phyloP scores from a whole-genome alignment of 2,888 invertebrate species.

The Beris morrisii region DNA sequence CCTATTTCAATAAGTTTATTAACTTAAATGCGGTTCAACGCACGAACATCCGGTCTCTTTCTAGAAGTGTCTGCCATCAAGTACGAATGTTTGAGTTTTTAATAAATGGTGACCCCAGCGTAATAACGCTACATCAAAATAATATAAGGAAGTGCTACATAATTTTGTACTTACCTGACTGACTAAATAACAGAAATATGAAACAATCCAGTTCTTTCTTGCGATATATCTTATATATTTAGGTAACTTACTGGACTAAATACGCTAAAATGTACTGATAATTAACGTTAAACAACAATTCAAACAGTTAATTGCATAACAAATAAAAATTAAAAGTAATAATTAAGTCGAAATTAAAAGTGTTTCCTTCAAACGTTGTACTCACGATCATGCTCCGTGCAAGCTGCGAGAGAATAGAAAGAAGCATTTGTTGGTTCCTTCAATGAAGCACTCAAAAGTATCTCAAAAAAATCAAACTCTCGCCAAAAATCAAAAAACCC shows the following conservation, averaged over 20 bases:
- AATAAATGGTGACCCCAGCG: no score
- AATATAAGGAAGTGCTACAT: no score
- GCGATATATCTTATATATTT: conserved; percentile 4
- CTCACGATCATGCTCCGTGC: conserved; percentile 91
- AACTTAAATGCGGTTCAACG: no score
- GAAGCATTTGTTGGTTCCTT: conserved; percentile 40
- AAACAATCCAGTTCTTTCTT: conserved; percentile 7
- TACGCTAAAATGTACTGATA: background rate
- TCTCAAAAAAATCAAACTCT: conserved; percentile 18
- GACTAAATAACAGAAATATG: no score
- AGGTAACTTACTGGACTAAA: no score
- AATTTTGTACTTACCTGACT: no score
- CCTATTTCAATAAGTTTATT: no score
- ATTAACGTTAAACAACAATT: conserved; percentile 15
- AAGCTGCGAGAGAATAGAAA: conserved; percentile 63
- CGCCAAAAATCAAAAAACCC: conserved; percentile 12
- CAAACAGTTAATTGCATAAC: conserved; percentile 1
- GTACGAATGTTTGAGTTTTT: no score
- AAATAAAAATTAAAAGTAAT: background rate
- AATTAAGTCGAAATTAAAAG: background rate
- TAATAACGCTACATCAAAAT: no score
- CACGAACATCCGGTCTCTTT: no score
- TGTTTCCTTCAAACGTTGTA: conserved; percentile 54
- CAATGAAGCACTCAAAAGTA: conserved; percentile 23
- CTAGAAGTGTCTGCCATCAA: no score